Conservation (phyloP, 2,113 vertebrate genomes). For the Anhinga anhinga region DNA sequence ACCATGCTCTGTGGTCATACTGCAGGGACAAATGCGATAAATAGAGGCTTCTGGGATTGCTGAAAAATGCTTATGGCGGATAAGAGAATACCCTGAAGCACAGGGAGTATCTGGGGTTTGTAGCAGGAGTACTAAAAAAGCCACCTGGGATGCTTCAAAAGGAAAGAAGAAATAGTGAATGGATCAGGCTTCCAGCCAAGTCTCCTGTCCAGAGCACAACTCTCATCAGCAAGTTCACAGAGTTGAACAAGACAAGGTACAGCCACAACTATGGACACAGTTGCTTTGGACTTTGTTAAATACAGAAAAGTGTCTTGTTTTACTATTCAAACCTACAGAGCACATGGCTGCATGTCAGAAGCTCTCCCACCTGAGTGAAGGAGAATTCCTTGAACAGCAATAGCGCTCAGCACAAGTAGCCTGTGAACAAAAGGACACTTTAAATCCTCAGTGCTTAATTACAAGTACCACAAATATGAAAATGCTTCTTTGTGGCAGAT, state of each 20-base stretch:
- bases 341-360: neutral
- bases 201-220: neutral
- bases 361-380: neutral
- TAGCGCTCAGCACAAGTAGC: accelerated
- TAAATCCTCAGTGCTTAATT: neutral
- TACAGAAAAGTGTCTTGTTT: neutral
- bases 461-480: neutral
- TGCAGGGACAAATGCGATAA: neutral
- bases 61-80: neutral
- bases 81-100: neutral
- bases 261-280: neutral
- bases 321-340: neutral
- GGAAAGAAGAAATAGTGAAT: neutral
- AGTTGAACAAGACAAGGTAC: neutral
- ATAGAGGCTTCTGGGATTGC: neutral
- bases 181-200: neutral
- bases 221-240: neutral
- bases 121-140: neutral
- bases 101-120: neutral
- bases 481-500: neutral
- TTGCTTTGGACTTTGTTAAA: neutral
- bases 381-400: neutral
- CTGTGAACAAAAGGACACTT: neutral
- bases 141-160: neutral
- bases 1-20: neutral